Conservation (phyloP, 1,140 invertebrate species). For the Panulirus ornatus region DNA sequence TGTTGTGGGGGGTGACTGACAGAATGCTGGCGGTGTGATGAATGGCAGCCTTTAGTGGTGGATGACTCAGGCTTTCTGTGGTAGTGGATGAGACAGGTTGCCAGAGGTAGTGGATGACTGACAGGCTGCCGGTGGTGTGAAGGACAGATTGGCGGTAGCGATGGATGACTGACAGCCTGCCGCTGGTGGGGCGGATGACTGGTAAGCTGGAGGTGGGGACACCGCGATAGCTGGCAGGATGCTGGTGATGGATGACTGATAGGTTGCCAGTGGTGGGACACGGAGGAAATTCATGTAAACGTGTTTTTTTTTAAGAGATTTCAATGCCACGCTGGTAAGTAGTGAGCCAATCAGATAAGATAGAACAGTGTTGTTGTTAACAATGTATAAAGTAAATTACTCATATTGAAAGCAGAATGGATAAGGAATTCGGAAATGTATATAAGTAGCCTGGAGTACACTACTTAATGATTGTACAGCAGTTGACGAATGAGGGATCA, state of each 20-base stretch:
- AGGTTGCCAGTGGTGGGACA: not conserved
- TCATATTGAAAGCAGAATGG: too few relatives aligned
- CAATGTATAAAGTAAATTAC: too few relatives aligned
- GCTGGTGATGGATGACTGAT: not conserved
- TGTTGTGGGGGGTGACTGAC: not conserved
- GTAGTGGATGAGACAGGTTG: not conserved
- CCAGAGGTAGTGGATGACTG: not conserved
- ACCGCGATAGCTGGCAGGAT: not conserved
- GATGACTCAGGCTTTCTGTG: not conserved
- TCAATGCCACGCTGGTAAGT: not conserved
- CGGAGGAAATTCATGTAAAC: too few relatives aligned
- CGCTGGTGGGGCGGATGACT: not conserved
- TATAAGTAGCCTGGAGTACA: too few relatives aligned
- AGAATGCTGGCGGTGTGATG: too few relatives aligned
- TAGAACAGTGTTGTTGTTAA: too few relatives aligned
- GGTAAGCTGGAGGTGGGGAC: not conserved
- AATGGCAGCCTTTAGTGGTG: not conserved
- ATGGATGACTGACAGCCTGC: not conserved
- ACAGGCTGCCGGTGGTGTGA: not conserved
- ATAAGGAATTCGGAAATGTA: too few relatives aligned
- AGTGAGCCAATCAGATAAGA: too few relatives aligned
- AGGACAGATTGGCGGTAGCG: too few relatives aligned
- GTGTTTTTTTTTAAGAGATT: too few relatives aligned
- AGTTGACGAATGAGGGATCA: too few relatives aligned
- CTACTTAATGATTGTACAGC: too few relatives aligned